Evolutionary conservation across 2,113 vertebrate species (phyloP).

Genomic region (Nannobrachium achirus): DNA sequence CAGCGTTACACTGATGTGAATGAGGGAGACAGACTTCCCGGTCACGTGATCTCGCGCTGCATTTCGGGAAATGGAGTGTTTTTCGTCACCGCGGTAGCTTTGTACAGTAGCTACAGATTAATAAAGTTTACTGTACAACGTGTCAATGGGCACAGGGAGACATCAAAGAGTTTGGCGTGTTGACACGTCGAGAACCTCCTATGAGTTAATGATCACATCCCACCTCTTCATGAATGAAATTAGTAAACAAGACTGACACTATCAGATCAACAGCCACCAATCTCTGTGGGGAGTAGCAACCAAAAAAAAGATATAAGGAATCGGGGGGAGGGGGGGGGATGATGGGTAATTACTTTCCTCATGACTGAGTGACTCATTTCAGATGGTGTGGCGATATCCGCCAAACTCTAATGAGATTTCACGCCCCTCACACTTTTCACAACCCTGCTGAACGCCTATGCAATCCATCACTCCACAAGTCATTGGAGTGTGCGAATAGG

Average conservation of each 20-base stretch:
- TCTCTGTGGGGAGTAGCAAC: slow-evolving; percentile 27
- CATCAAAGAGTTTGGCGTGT: no score
- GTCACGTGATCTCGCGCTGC: no score
- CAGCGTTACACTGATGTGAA: no score
- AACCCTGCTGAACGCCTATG: slow-evolving; percentile 55
- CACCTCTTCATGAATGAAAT: slow-evolving; percentile 42
- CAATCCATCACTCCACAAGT: slow-evolving; percentile 77
- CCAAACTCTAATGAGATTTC: slow-evolving; percentile 83
- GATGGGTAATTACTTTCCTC: slow-evolving; percentile 76
- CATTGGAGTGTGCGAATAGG: slow-evolving; percentile 43
- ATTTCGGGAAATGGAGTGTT: no score
- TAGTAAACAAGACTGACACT: slow-evolving; percentile 46
- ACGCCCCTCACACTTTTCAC: slow-evolving; percentile 51
- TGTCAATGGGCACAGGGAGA: no score
- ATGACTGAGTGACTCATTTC: slow-evolving; percentile 75
- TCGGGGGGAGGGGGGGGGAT: slow-evolving; percentile 65
- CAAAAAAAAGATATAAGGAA: slow-evolving; percentile 65
- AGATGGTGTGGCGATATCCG: slow-evolving; percentile 68
- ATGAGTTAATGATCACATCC: slow-evolving; percentile 30
- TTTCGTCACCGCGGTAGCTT: no score
- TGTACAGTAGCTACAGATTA: no score
- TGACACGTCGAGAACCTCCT: not conserved
- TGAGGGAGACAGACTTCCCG: no score
- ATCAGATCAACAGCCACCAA: slow-evolving; percentile 68
- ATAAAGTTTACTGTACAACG: no score